These are phyloP conservation scores for Ptilonorhynchus violaceus DNA, from an alignment of 2,113 vertebrate species.

Conservation along the genomic window DNA sequence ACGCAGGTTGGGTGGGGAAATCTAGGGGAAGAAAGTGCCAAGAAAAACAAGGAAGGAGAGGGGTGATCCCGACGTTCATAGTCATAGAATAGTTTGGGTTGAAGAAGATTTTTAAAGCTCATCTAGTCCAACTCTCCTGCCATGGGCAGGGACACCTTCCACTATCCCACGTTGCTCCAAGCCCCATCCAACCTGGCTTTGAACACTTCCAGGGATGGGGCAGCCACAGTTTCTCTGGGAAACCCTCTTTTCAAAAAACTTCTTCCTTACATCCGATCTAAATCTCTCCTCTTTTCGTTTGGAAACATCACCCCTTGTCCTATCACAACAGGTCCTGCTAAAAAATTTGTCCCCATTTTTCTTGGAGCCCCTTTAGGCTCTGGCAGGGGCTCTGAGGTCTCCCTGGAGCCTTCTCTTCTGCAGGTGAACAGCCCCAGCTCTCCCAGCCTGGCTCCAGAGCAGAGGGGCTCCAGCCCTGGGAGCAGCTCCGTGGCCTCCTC, in stretches of 20 bases:
- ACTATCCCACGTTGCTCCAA: neutral
- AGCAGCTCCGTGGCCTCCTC: neutral
- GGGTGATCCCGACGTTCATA: accelerated
- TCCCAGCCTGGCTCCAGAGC: neutral
- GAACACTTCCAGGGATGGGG: neutral
- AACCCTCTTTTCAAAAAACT: neutral
- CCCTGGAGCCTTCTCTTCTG: neutral
- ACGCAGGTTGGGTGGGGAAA: neutral
- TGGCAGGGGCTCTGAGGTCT: neutral
- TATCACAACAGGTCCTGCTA: neutral
- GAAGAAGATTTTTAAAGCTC: neutral
- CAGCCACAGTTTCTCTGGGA: neutral
- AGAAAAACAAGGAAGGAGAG: neutral
- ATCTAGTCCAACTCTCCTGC: neutral
- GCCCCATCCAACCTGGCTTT: accelerated
- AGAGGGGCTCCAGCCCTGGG: neutral
- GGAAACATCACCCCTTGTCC: neutral
- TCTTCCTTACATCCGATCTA: neutral
- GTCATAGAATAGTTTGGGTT: neutral
- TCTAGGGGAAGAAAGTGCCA: neutral
- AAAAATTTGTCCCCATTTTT: neutral
- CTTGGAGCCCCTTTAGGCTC: neutral
- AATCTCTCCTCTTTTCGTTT: neutral
- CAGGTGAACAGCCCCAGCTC: accelerated
- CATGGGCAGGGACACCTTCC: neutral